Percentiles rank a stretch among this genome's conserved stretches.
Conservation (phyloP, 2,888 invertebrate genomes). For the Mimachlamys varia region DNA sequence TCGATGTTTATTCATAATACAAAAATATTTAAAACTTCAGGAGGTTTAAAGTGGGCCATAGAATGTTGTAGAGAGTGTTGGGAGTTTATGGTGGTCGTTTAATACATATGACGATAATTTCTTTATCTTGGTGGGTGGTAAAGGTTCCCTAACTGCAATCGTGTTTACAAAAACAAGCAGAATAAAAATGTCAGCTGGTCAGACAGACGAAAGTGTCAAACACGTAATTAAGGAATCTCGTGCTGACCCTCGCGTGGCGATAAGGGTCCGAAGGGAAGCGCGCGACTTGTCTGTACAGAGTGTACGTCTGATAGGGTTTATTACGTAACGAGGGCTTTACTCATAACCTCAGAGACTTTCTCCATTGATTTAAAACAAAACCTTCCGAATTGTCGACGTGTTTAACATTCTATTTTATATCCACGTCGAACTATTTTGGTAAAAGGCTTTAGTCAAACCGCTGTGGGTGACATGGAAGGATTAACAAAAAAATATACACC, state of each 20-base stretch:
- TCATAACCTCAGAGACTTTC: background rate
- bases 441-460: no score
- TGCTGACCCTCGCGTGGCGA: background rate
- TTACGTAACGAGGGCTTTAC: background rate
- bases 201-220: constrained; percentile 27
- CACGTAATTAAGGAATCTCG: constrained; percentile 24
- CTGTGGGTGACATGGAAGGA: no score
- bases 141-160: constrained; percentile 12
- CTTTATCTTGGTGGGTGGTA: constrained; percentile 29
- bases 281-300: background rate
- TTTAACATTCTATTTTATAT: background rate
- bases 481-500: no score
- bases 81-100: constrained; percentile 1
- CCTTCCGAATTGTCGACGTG: background rate
- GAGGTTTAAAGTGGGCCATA: background rate
- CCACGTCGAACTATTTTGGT: no score
- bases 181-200: constrained; percentile 17
- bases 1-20: background rate
- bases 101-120: background rate
- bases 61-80: background rate
- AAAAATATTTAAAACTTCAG: background rate
- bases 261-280: background rate
- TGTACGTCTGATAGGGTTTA: background rate
- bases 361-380: background rate
- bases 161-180: constrained; percentile 26